Evolutionary conservation across 2,797 vertebrate species (phyloP).

Genomic region (Fundulus diaphanus): DNA sequence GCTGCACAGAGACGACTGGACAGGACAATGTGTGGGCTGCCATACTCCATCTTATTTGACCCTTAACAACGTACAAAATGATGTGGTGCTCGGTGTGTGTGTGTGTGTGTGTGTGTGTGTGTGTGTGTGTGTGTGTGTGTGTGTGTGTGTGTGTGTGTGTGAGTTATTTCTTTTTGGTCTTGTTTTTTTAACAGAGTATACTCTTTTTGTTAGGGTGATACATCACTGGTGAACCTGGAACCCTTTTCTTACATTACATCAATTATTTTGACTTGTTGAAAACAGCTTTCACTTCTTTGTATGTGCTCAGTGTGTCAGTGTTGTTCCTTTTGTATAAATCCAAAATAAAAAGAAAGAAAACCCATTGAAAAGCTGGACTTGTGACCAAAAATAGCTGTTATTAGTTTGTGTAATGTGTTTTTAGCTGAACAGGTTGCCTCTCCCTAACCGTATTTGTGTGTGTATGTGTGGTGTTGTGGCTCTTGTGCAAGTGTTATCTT

Average conservation of each 20-base stretch:
- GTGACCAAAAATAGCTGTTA: conserved; percentile 14
- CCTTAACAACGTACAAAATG: conserved; percentile 18
- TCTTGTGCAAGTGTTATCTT: conserved; percentile 27
- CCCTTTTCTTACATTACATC: not conserved
- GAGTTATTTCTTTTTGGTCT: conserved; percentile 6
- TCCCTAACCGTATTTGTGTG: conserved; percentile 20
- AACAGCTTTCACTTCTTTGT: not conserved
- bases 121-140: too few species aligned
- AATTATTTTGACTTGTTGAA: not conserved
- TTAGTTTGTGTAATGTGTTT: conserved; percentile 3
- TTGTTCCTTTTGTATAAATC: conserved; percentile 6
- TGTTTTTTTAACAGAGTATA: not conserved
- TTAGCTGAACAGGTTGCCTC: conserved; percentile 13
- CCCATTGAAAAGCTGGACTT: conserved; percentile 15
- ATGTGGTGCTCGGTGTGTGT: conserved; percentile 9
- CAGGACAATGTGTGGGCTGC: conserved; percentile 16
- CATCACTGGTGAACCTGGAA: not conserved
- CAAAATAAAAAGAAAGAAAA: not conserved
- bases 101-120: too few species aligned
- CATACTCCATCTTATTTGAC: conserved; percentile 24
- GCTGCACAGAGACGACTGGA: conserved; percentile 11
- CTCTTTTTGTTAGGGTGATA: conserved; percentile 2
- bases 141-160: too few species aligned
- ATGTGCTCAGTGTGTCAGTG: not conserved
- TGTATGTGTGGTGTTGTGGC: not conserved